Base-by-base conservation (phyloP, 1,140 invertebrate genomes). In the Trichoplusia ni region DNA sequence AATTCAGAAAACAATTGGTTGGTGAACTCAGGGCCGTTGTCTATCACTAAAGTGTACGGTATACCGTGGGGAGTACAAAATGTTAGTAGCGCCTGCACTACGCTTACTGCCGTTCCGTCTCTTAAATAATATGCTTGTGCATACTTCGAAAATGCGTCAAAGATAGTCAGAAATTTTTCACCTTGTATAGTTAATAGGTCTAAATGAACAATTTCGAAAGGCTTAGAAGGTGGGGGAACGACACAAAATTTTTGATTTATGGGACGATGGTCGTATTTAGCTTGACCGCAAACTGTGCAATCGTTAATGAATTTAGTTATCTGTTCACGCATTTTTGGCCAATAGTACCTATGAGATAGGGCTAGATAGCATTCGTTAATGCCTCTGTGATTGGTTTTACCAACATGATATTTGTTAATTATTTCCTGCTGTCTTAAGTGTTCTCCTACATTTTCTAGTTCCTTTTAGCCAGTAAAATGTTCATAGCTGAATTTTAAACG, bases 31-130 rank as follows among this genome's bases (percentile, higher is more conserved):
- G 56, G 47, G 4, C 56, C 64, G 8, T 60, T 53, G 29, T 67
- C 64, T 18, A 56, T 37, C 23, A 67, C 38, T 21, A 67, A 46
- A 4, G 56, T 60, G 2, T 54, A 23, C 6, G 64, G 64, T 11
- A 66, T 7, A 0, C 64, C 54, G 27, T 66, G 64, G 27, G 60
- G 64, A 4, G 64, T 67, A 23, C 23, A 53, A 19, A 60, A 67
- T 35, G 35, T 51, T 18, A 67, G 21, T 42, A 66, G 54, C 8
- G 37, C 35, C 16, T 53, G 64, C 27, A 54, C 6, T 9, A 54
- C 35, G 29, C 56, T 67, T 16, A 53, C 11, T n/a, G 54, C 64
- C 14, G 64, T 59, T 2, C 44, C 56, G 18, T 66, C 64, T 33
- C 64, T 23, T 13, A 60, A 19, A 29, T 60, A 27, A 27, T 66